A percentile compares a stretch with the other conserved stretches of the same genome.
Evolutionary conservation across 2,888 invertebrate genomes (phyloP).

Genomic region (Agelastica alni): DNA sequence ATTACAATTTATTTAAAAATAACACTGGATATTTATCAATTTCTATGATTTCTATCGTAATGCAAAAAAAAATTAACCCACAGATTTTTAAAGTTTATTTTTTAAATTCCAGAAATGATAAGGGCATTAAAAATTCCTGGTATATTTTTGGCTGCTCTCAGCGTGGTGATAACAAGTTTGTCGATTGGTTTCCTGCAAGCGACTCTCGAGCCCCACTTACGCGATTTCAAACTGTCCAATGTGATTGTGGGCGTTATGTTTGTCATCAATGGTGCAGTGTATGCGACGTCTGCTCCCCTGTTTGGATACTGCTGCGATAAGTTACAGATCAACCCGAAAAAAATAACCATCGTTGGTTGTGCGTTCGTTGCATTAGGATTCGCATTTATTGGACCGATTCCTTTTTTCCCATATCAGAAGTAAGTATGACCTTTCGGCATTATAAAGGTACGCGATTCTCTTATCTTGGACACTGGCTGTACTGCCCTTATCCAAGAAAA

Average conservation of each 20-base stretch:
- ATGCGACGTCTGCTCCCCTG: constrained; percentile 76
- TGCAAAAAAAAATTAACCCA: no score
- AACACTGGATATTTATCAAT: no score
- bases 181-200: constrained; percentile 88
- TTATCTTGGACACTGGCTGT: no score
- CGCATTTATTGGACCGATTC: constrained; percentile 78
- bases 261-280: constrained; percentile 80
- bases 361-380: constrained; percentile 70
- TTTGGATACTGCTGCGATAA: constrained; percentile 85
- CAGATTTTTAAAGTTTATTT: no score
- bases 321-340: constrained; percentile 65
- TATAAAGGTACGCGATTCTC: no score
- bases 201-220: constrained; percentile 85
- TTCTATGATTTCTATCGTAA: no score
- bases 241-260: constrained; percentile 79
- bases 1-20: no score
- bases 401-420: constrained; percentile 70
- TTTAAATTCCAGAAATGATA: no score
- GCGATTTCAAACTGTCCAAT: constrained; percentile 71
- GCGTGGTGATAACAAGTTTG: constrained; percentile 77
- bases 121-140: constrained; percentile 74
- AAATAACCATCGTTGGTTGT: constrained; percentile 70
- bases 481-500: no score
- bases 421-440: no score
- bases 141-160: constrained; percentile 69